Conservation (phyloP, 2,888 invertebrate genomes). For the Coelopa pilipes region DNA sequence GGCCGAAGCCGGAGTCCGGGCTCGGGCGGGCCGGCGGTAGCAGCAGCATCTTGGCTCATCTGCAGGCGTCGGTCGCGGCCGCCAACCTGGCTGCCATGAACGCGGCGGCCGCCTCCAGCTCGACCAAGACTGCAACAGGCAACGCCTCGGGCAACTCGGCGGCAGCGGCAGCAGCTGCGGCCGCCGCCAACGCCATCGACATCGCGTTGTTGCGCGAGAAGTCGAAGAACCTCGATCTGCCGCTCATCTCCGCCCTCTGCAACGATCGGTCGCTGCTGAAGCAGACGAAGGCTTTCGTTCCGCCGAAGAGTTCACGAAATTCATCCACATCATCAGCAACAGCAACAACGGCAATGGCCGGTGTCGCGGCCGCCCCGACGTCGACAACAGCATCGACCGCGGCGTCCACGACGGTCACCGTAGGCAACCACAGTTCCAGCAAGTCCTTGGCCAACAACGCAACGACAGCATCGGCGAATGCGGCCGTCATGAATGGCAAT, state of each 20-base stretch:
- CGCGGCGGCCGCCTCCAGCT: conserved; percentile 9
- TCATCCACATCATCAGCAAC: conserved; percentile 37
- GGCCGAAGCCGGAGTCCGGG: conserved; percentile 56
- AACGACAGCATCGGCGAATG: background rate
- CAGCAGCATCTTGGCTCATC: conserved; percentile 59
- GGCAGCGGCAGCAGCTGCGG: conserved; percentile 64
- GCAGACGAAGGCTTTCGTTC: conserved; percentile 87
- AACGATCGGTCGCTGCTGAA: conserved; percentile 90
- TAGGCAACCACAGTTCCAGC: conserved; percentile 39
- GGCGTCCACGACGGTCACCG: conserved; percentile 46
- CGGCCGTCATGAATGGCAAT: background rate
- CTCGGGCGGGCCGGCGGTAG: conserved; percentile 51
- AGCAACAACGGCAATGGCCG: conserved; percentile 42
- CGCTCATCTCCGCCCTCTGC: conserved; percentile 91
- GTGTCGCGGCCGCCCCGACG: conserved; percentile 49
- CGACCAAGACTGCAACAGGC: conserved; percentile 5
- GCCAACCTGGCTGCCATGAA: conserved; percentile 41
- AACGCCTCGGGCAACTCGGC: conserved; percentile 57
- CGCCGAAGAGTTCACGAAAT: conserved; percentile 74
- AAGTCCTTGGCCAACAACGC: conserved; percentile 41
- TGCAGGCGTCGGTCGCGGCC: conserved; percentile 59
- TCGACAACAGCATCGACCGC: conserved; percentile 36
- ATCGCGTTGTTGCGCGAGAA: conserved; percentile 87
- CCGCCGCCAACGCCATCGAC: conserved; percentile 70
- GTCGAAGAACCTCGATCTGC: conserved; percentile 89